phyloP scores from a whole-genome alignment of 2,797 vertebrate genomes.

The Characodon lateralis region DNA sequence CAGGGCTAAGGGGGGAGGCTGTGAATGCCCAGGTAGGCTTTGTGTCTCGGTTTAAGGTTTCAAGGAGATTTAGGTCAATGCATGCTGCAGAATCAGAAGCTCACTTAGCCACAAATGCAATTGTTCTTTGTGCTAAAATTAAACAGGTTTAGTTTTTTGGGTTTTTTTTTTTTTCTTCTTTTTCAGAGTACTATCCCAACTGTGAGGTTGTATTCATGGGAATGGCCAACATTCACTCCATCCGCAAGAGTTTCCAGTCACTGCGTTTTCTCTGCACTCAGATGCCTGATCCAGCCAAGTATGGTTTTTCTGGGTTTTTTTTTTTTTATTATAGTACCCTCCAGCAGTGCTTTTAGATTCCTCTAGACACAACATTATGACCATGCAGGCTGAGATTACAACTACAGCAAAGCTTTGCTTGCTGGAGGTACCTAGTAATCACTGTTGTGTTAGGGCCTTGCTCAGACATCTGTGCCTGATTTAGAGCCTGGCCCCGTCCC shows the following conservation, averaged over 20 bases:
- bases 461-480: conserved; percentile 60
- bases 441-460: conserved; percentile 39
- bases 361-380: conserved; percentile 4
- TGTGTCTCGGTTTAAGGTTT: not conserved
- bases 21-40: conserved; percentile 93
- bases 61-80: conserved; percentile 19
- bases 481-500: conserved; percentile 38
- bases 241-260: conserved; percentile 98
- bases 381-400: conserved; percentile 15
- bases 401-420: conserved; percentile 16
- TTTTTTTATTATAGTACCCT: conserved; percentile 11
- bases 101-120: conserved; percentile 18
- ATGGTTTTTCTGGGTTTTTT: conserved; percentile 61
- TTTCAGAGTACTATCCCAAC: conserved; percentile 97
- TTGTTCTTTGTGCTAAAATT: conserved; percentile 35
- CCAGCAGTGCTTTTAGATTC: conserved; percentile 20
- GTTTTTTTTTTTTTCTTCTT: not conserved
- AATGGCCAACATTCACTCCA: conserved; percentile 99
- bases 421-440: conserved; percentile 45
- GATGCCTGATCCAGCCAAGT: conserved; percentile 98
- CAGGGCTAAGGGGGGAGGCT: conserved; percentile 96
- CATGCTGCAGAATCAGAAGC: conserved; percentile 16
- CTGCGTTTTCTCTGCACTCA: conserved; percentile 96
- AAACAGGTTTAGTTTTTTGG: conserved; percentile 11
- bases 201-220: conserved; percentile 99